phyloP scores from a whole-genome alignment of 2,797 vertebrate species.

The Syngnathus rostellatus region DNA sequence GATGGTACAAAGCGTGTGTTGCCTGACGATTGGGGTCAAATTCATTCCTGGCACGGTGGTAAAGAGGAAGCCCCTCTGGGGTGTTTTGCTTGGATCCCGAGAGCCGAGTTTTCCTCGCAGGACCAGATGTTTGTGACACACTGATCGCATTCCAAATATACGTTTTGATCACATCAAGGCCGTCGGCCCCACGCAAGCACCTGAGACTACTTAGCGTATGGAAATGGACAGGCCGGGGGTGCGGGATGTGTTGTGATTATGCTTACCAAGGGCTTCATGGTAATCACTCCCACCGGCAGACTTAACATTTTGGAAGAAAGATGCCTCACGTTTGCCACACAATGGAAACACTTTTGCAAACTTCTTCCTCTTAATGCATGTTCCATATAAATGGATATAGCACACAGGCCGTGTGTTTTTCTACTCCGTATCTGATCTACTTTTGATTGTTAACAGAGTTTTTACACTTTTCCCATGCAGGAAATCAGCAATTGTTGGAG shows the following conservation, averaged over 20 bases:
- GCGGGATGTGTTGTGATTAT: constrained; percentile 52
- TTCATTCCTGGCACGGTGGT: constrained; percentile 51
- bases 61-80: constrained; percentile 36
- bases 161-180: constrained; percentile 43
- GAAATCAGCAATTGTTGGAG: constrained; percentile 2
- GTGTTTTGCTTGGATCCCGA: constrained; percentile 40
- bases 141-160: constrained; percentile 62
- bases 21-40: constrained; percentile 38
- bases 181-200: constrained; percentile 38
- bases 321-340: constrained; percentile 25
- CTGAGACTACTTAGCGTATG: constrained; percentile 43
- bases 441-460: constrained; percentile 4
- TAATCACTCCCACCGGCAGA: constrained; percentile 54
- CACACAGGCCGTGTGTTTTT: constrained; percentile 8
- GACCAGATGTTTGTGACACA: constrained; percentile 61
- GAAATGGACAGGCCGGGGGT: constrained; percentile 39
- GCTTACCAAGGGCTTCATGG: constrained; percentile 44
- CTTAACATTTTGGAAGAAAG: constrained; percentile 53
- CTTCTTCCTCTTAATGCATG: constrained; percentile 25
- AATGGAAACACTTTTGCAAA: constrained; percentile 32
- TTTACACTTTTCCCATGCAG: background rate
- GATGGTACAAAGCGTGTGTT: background rate
- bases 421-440: background rate
- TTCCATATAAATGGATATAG: constrained; percentile 17
- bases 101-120: constrained; percentile 47